phyloP scores from a whole-genome alignment of 2,797 vertebrate genomes.

The Silurus lanzhouensis region DNA sequence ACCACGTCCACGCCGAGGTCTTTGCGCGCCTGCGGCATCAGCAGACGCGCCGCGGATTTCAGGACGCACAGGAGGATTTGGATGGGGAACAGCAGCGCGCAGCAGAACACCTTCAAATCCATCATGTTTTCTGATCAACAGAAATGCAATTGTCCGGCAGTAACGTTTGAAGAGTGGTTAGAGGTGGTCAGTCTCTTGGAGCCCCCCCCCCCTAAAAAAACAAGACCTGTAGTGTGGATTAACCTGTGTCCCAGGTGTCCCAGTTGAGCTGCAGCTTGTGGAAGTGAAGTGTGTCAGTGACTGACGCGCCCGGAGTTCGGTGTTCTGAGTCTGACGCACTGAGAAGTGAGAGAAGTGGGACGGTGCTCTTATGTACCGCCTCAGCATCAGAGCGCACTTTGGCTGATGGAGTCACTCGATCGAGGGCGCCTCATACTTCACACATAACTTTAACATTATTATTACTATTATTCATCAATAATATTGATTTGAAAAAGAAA shows the following conservation, averaged over 20 bases:
- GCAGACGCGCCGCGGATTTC: conserved; percentile 70
- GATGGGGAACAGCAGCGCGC: conserved; percentile 75
- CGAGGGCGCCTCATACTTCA: not conserved
- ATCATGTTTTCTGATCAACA: conserved; percentile 56
- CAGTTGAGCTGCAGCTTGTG: not conserved
- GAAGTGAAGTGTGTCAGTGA: not conserved
- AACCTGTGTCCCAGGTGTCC: conserved; percentile 7
- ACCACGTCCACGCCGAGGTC: conserved; percentile 79
- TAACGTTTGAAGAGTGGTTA: not conserved
- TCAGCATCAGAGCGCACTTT: conserved; percentile 22
- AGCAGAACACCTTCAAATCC: conserved; percentile 75
- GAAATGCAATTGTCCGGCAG: not conserved
- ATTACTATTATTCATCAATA: not conserved
- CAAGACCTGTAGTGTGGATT: not conserved
- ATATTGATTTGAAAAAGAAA: not conserved
- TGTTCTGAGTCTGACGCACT: conserved; percentile 1
- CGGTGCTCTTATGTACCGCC: conserved; percentile 32
- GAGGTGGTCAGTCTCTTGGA: not conserved
- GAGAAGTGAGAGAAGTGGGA: conserved; percentile 37
- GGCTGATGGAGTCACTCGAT: not conserved
- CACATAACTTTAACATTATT: not conserved
- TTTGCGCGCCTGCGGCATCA: conserved; percentile 73
- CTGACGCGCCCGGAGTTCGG: not conserved
- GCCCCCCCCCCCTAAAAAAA: no score
- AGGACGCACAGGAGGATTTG: conserved; percentile 74